Evolutionary conservation across 2,797 vertebrate species (phyloP), one percentile per base, ranked within the genome.

Genomic region (Enteromius fasciolatus): DNA sequence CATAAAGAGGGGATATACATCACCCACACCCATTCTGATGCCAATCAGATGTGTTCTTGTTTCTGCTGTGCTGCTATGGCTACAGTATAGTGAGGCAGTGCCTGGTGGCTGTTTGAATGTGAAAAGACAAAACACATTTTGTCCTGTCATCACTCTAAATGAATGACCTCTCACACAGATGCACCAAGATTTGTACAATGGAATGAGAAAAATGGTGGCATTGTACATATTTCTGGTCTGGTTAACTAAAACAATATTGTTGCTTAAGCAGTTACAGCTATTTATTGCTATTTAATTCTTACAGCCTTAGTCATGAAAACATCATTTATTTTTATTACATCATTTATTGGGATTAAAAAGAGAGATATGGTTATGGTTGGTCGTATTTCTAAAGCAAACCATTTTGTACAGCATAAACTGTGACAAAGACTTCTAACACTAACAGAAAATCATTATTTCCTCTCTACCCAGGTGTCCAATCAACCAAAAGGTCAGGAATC

Each of bases 401-500:
- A 41, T 31, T 41, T 69, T 20, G 36, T 59, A 72, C 78, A 48
- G 3, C 17, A 61, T 80, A 31, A 61, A 7, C 64, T 57, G 17
- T 5, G 50, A 57, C 52, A 25, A 54, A 67, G 28, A 72, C 41
- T 23, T 74, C 57, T 5, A 68, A 52, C 25, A 76, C 33, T 20
- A n/a, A 41, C 33, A 66, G 63, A 50, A 70, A 41, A 59, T 41
- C 8, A 57, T 73, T 70, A 14, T 77, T n/a, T 77, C 8, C 57
- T 76, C 67, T 77, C n/a, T 12, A 25, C 88, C 54, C 86, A 99
- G 98, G 96, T 87, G 85, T 88, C 88, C 93, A 95, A 3, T 82
- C 94, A 39, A 78, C 92, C 20, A 99, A 97, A 91, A 96, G 95
- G 89, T 97, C 98, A 0, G 97, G 97, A 72, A 99, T 99, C 89